A percentile compares a stretch with the other conserved stretches of the same genome.
phyloP scores from a whole-genome alignment of 2,888 invertebrate species.

The Eupithecia subfuscata region DNA sequence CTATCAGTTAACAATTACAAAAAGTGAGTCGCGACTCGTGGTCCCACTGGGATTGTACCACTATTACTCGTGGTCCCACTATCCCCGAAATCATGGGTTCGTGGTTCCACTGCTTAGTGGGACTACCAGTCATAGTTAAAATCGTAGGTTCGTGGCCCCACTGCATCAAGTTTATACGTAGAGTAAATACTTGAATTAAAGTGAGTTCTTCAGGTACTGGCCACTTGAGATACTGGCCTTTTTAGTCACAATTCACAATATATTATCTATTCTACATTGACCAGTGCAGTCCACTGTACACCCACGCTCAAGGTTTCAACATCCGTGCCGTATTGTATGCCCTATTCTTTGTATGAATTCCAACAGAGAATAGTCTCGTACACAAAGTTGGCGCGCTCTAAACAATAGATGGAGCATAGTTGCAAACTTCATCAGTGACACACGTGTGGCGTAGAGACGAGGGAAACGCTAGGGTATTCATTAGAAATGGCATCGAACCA shows the following conservation, averaged over 20 bases:
- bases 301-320: not conserved
- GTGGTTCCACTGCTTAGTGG: no score
- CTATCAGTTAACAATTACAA: not conserved
- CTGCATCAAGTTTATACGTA: no score
- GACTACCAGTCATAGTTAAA: no score
- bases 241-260: no score
- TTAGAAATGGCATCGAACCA: not conserved
- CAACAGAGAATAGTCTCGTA: not conserved
- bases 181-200: no score
- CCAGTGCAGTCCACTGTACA: not conserved
- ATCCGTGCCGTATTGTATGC: not conserved
- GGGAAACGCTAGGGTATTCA: not conserved
- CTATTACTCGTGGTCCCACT: no score
- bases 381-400: not conserved
- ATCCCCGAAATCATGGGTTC: no score
- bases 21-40: no score
- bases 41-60: no score
- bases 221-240: no score
- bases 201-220: no score
- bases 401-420: not conserved
- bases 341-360: slow-evolving; percentile 4
- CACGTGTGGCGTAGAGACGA: not conserved
- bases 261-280: not conserved
- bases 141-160: no score
- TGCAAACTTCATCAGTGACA: not conserved